Evolutionary conservation across 1,140 invertebrate species (phyloP), one percentile per base, ranked within the genome.

Genomic region (Caenorhabditis briggsae): DNA sequence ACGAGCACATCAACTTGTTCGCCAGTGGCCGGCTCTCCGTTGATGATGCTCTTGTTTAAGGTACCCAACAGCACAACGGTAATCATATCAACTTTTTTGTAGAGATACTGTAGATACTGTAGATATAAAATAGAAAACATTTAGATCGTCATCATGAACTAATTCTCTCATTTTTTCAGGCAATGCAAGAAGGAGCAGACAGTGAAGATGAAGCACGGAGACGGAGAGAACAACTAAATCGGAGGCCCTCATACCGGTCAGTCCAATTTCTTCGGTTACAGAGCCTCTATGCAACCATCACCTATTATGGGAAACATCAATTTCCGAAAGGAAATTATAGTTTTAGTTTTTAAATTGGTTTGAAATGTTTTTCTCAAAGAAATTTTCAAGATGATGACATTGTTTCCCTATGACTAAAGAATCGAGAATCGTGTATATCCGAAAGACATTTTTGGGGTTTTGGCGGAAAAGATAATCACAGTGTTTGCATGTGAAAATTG

Each of bases 131-230:
- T 53, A 53, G 50, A 53, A 53, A 11, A 8, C 12, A 53, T 8
- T 16, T 53, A 16, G 16, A 8, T 2, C 1, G 16, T 53, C 16
- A 53, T 2, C 16, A 53, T 14, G 14, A 59, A n/a, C n/a, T n/a
- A 59, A 25, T 59, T 1, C 23, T 59, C 58, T 6, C 25, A 8
- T 70, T 6, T 8, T 78, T 78, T 78, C 70, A 78, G 70, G 70
- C 70, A 25, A 20, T 78, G n/a, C 70, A 78, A 78, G 70, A 78
- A 78, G 70, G 70, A 11, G 70, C 18, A 53, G 70, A 78, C 14
- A 78, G 70, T 78, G 87, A 88, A 20, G 87, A 88, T 88, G 87
- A 88, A 74, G 87, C 87, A 20, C 70, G 87, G 16, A 87, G 87
- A 59, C 70, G 87, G 12, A 41, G 87, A 14, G 87, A 88, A 83